Evolutionary conservation across 2,888 invertebrate genomes (phyloP), one percentile per base, ranked within the genome.

Genomic region (Stenodera caucasica): DNA sequence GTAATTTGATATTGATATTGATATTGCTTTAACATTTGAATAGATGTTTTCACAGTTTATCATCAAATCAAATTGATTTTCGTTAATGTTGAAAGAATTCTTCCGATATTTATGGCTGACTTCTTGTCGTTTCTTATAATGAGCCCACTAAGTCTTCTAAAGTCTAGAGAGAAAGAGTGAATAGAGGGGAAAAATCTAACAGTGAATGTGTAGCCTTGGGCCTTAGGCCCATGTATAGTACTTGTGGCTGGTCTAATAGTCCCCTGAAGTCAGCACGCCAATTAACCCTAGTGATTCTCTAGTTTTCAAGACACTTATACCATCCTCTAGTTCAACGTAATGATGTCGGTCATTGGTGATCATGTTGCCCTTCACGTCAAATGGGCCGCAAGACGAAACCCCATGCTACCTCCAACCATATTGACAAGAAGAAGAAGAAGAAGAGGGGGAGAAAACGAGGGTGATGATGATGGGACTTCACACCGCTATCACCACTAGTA

Each of bases 331-430:
- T 60, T 35, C 45, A 52, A 21, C 57, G 55, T 65, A 65, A 67
- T 63, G 65, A 65, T 54, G 59, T 63, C 52, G 55, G 61, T 63
- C 59, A 56, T 50, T 53, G 67, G 54, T 52, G 61, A 63, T 65
- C 63, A 56, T 65, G 63, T 65, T 61, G 60, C 61, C 51, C 57
- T 57, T 52, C 45, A 57, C 57, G 57, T 52, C 56, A 60, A 60
- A 60, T 60, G 57, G 53, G 60, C 53, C 60, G 60, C 56, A 52
- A 45, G 45, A 45, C 6, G 45, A 45, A 21, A 35, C 35, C 35
- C 3, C 35, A 35, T 14, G 2, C 11, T 11, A 18, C 12, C 45
- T 11, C 45, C 30, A 55, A 51, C 49, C 29, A 53, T 53, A 57
- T 49, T 35, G 53, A 53, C 53, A 14, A 29, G 18, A 49, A 32